A percentile compares a stretch with the other conserved stretches of the same genome.
These are phyloP conservation scores for Cybosia mesomella DNA, from an alignment of 2,888 invertebrate species.

Conservation along the genomic window DNA sequence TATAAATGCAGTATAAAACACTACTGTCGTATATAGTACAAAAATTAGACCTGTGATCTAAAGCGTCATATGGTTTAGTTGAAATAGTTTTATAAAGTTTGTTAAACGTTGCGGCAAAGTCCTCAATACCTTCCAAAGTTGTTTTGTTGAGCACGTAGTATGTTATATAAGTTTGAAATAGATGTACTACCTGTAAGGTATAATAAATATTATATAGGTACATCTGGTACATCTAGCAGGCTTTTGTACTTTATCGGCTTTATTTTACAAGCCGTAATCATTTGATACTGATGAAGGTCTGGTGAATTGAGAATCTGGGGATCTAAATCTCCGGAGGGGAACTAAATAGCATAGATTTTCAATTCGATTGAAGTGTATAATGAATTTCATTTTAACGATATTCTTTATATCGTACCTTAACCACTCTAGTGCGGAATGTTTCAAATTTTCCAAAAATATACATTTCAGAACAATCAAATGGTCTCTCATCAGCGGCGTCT, in stretches of 20 bases:
- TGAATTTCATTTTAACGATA: neutral
- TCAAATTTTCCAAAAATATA: constrained; percentile 97
- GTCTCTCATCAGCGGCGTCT: constrained; percentile 89
- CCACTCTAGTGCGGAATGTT: constrained; percentile 91
- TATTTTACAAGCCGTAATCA: neutral
- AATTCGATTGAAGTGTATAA: neutral
- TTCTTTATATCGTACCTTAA: constrained; percentile 84
- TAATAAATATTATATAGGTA: neutral
- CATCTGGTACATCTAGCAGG: too few relatives aligned
- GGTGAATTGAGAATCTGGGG: too few relatives aligned
- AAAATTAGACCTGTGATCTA: constrained; percentile 90
- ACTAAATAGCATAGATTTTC: neutral
- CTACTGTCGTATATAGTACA: neutral
- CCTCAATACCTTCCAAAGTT: constrained; percentile 93
- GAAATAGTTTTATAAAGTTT: constrained; percentile 89
- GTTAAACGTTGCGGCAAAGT: constrained; percentile 89
- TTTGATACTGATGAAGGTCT: too few relatives aligned
- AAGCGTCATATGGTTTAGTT: constrained; percentile 91
- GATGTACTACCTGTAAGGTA: constrained; percentile 89
- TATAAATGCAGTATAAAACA: neutral
- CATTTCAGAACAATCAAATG: constrained; percentile 95
- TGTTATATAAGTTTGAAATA: constrained; percentile 90
- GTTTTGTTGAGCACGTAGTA: constrained; percentile 92
- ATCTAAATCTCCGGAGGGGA: too few relatives aligned
- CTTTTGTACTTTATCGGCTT: neutral